A percentile compares a stretch with the other conserved stretches of the same genome.
Evolutionary conservation across 1,140 invertebrate genomes (phyloP).

Genomic region (Coelopa frigida): DNA sequence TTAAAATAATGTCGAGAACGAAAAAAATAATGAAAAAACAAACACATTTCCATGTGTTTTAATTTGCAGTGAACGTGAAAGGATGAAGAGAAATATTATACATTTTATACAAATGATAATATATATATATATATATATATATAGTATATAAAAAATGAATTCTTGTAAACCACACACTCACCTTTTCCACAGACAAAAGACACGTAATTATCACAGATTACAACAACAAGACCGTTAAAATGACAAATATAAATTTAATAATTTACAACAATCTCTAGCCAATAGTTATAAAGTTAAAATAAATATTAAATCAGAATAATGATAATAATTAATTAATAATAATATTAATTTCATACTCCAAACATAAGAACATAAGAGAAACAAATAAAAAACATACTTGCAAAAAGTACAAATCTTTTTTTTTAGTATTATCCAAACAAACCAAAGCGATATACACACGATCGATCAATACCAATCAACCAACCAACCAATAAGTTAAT

Average conservation of each 20-base stretch:
- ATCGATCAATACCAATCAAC: not conserved
- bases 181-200: too few relatives aligned
- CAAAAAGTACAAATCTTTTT: slow-evolving; percentile 12
- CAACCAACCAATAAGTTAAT: too few relatives aligned
- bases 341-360: slow-evolving; percentile 8
- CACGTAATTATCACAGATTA: too few relatives aligned
- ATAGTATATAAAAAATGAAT: too few relatives aligned
- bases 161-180: too few relatives aligned
- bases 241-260: slow-evolving; percentile 1
- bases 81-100: too few relatives aligned
- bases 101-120: too few relatives aligned
- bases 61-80: too few relatives aligned
- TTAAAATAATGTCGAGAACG: slow-evolving; percentile 2
- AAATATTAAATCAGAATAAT: not conserved
- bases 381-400: slow-evolving; percentile 7
- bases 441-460: not conserved
- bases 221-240: too few relatives aligned
- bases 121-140: too few relatives aligned
- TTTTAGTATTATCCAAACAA: not conserved
- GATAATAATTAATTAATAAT: slow-evolving; percentile 1
- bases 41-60: too few relatives aligned
- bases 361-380: slow-evolving; percentile 6
- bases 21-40: not conserved
- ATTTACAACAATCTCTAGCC: not conserved
- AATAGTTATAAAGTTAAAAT: not conserved